Percentiles rank a stretch among this genome's conserved stretches.
Evolutionary conservation across 2,113 vertebrate species (phyloP).

Genomic region (Barnardius zonarius): DNA sequence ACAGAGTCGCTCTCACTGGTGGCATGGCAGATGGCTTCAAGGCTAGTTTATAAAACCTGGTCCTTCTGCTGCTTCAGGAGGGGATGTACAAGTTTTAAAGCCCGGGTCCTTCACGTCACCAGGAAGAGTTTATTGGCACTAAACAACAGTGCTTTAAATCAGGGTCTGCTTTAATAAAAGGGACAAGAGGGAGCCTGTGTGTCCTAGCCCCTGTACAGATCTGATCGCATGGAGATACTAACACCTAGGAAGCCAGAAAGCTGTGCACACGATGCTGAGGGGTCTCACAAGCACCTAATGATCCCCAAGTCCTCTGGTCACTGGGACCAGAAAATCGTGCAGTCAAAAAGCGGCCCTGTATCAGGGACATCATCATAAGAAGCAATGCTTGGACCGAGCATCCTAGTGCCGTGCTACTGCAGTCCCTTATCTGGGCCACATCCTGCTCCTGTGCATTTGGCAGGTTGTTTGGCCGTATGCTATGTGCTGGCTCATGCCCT

Average conservation of each 20-base stretch:
- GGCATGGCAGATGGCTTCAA: rapidly evolving
- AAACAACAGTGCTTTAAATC: neutral
- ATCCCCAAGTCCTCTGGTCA: neutral
- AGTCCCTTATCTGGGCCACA: neutral
- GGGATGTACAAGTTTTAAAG: neutral
- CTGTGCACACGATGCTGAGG: rapidly evolving
- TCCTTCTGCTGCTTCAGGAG: neutral
- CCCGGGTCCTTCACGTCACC: neutral
- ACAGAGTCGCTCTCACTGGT: rapidly evolving
- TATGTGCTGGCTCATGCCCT: rapidly evolving
- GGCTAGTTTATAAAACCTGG: rapidly evolving
- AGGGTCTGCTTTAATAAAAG: neutral
- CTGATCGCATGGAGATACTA: neutral
- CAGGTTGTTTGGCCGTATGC: slow-evolving; percentile 4
- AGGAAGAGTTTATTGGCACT: neutral
- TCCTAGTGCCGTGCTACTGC: neutral
- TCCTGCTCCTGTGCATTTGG: neutral
- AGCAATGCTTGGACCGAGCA: neutral
- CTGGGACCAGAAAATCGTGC: neutral
- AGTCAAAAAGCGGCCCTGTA: neutral
- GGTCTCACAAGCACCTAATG: neutral
- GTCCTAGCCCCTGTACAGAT: neutral
- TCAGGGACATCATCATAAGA: neutral
- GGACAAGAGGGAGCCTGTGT: rapidly evolving
- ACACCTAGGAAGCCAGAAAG: neutral